Base-by-base conservation (phyloP, 2,888 invertebrate species). In the Euzetes globulus region DNA sequence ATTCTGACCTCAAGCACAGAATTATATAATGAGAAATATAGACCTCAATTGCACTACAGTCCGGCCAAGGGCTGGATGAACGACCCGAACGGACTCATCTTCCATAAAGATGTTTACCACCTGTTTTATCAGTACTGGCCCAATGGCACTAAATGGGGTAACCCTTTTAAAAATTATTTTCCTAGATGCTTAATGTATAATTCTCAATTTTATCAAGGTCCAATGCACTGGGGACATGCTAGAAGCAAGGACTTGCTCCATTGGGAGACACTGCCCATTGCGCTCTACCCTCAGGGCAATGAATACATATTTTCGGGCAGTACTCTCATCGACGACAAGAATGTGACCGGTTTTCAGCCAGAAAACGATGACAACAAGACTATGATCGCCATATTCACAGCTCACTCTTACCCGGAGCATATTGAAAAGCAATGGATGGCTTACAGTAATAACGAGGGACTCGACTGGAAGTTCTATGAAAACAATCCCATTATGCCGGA, bases 71-170 rank as follows among this genome's bases (percentile, higher is more conserved):
- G 65, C 4, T 87, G 86, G 86, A 85, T 86, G 82, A 87, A 86
- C 78, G 86, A 86, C 74, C 87, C 87, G 0, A 86, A 86, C 73
- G 87, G 86, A 6, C 84, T 87, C 76, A 81, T 84, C 72, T 76
- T 80, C 58, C 84, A 79, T 76, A 78, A 81, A 6, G 80, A 81
- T 1, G 81, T 82, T 22, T 86, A 84, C 76, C 86, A 87, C 77
- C 78, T 86, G 4, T 86, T 85, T 77, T 86, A 84, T 78, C 63
- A 63, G 25, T 17, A 15, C n/a, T 29, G 6, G 4, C 63, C 63
- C 6, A 29, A 29, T 6, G 63, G 29, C n/a, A 29, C 27, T 6
- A 11, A 27, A 15, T 29, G 33, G 27, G 63, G 55, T 55, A 19
- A 55, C 4, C 25, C 4, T 19, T 6, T 19, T 13, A 22, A 22